phyloP scores from a whole-genome alignment of 2,888 invertebrate species.

The Priocnemis perturbator region DNA sequence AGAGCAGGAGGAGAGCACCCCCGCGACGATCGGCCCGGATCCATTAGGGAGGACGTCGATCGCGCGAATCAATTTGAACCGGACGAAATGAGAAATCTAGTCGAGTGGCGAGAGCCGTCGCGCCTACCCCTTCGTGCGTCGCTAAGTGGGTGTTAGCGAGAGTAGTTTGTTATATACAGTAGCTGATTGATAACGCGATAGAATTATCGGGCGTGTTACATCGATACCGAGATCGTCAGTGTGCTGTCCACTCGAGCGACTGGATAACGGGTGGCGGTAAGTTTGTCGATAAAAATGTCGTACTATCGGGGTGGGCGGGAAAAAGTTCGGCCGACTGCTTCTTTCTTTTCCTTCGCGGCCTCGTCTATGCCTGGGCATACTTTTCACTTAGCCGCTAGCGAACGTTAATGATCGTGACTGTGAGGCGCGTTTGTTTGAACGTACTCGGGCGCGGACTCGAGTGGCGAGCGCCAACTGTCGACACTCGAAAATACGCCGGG shows the following conservation, averaged over 20 bases:
- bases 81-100: too few relatives aligned
- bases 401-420: constrained; percentile 40
- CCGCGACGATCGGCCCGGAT: too few relatives aligned
- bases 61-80: too few relatives aligned
- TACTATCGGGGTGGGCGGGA: neutral
- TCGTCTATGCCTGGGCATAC: constrained; percentile 30
- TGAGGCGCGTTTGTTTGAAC: constrained; percentile 62
- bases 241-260: too few relatives aligned
- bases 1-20: too few relatives aligned
- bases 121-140: constrained; percentile 11
- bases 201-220: constrained; percentile 43
- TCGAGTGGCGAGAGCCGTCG: constrained; percentile 6
- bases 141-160: constrained; percentile 5
- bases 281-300: too few relatives aligned
- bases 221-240: constrained; percentile 1
- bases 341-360: constrained; percentile 7
- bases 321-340: neutral
- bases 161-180: too few relatives aligned
- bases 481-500: constrained; percentile 60
- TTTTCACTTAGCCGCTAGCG: constrained; percentile 41
- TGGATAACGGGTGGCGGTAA: too few relatives aligned
- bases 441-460: constrained; percentile 60
- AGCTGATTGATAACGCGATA: constrained; percentile 16
- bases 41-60: too few relatives aligned
- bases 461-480: constrained; percentile 74